Base-by-base conservation (phyloP, 1,140 invertebrate species). In the Plodia interpunctella region DNA sequence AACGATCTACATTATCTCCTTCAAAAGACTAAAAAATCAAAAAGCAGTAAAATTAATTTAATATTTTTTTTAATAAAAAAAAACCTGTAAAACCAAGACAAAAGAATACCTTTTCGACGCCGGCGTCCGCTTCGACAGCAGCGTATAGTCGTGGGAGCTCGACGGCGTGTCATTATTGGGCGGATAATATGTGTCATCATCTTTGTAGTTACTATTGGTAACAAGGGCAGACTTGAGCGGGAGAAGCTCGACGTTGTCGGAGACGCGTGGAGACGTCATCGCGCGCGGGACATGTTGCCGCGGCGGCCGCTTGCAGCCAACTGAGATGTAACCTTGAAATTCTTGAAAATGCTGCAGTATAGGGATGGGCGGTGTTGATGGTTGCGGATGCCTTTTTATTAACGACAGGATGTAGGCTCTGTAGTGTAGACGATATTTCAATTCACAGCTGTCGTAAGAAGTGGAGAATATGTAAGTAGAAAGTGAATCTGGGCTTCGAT, bases 81-180 rank as follows among this genome's bases (percentile, higher is more conserved):
- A 6, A 4, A 32, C 30, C 30, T 32, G 30, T 32, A 44, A 4
- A 44, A 44, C 15, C 38, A 17, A 17, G 38, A 44, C 38, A 44
- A 44, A 44, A 44, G 38, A 68, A 62, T 80, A 90, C 88, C 87
- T 74, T 80, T 90, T 90, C 8, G 88, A 90, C 60, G 86, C 87
- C 76, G 86, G 86, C 58, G 88, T 87, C 61, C 88, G 70, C 65
- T 90, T 90, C 19, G 88, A 90, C 51, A 90, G 80, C 35, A 90
- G 70, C 44, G 79, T 81, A 61, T 90, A 90, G 11, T 90, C 88
- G 68, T 84, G 81, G 25, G 87, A 64, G 64, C 82, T 88, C 11
- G 83, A 83, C 44, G 69, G 81, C 20, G 88, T 87, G n/a, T 85
- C 83, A 57, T 83, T 83, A 55, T 80, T 82, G 11, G 81, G 81